phyloP scores from a whole-genome alignment of 2,888 invertebrate species.

The Lathronympha strigana region DNA sequence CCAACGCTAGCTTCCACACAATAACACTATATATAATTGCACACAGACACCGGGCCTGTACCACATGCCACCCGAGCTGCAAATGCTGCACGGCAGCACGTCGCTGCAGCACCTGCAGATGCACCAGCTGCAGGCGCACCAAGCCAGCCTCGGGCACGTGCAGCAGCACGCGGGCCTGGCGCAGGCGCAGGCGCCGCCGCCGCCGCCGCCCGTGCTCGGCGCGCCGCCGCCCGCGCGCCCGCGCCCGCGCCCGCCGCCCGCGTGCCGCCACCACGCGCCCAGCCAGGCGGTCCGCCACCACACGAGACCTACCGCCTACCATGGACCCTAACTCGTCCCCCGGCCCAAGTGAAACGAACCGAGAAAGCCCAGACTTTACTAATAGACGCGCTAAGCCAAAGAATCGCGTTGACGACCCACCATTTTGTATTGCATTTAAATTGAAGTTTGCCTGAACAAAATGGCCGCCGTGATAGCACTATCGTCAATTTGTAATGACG shows the following conservation, averaged over 20 bases:
- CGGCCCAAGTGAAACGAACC: neutral
- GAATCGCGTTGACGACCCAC: neutral
- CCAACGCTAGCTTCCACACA: neutral
- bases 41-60: constrained; percentile 75
- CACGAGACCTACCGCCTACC: constrained; percentile 55
- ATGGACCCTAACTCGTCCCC: constrained; percentile 48
- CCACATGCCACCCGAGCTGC: constrained; percentile 81
- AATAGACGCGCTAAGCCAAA: neutral
- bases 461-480: neutral
- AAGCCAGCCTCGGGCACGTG: constrained; percentile 46
- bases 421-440: neutral
- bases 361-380: neutral
- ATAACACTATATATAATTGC: constrained; percentile 28
- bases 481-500: neutral
- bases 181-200: constrained; percentile 35
- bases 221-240: constrained; percentile 17
- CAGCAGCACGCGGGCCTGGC: constrained; percentile 16
- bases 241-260: constrained; percentile 26
- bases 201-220: constrained; percentile 22
- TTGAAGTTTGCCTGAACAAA: neutral
- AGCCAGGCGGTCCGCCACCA: constrained; percentile 50
- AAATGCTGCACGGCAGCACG: constrained; percentile 73
- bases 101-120: constrained; percentile 75
- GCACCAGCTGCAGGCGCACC: constrained; percentile 58
- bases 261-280: constrained; percentile 63